phyloP scores from a whole-genome alignment of 2,113 vertebrate genomes.

The Hyla sarda region DNA sequence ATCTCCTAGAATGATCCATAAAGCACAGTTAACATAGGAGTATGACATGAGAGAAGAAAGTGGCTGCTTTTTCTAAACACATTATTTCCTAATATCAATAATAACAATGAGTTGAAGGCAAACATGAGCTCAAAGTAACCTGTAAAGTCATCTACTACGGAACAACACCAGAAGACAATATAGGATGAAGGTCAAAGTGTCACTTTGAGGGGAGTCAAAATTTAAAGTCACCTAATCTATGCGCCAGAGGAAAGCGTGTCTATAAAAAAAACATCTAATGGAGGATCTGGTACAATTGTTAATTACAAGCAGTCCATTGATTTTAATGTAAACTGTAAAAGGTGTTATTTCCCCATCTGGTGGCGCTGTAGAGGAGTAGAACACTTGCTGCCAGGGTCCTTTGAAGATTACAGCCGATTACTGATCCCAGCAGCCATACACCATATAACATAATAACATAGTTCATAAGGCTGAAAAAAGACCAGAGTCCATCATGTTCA shows the following conservation, averaged over 20 bases:
- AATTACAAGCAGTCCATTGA: no score
- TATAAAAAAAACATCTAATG: neutral
- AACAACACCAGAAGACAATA: neutral
- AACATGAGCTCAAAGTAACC: neutral
- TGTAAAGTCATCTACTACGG: neutral
- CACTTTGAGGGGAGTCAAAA: neutral
- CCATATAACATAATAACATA: no score
- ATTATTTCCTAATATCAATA: neutral
- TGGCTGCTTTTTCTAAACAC: neutral
- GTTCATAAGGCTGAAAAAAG: no score
- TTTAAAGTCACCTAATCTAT: neutral
- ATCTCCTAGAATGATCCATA: neutral
- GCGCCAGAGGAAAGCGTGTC: neutral
- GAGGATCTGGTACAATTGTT: no score
- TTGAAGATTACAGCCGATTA: neutral
- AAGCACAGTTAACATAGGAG: neutral
- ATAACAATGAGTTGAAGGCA: neutral
- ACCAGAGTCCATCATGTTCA: no score
- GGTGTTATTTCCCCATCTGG: neutral
- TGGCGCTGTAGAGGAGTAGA: no score
- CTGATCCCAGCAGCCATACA: neutral
- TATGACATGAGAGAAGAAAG: neutral
- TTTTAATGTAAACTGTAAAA: neutral
- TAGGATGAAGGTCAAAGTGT: neutral
- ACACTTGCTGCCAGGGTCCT: no score